Conservation (phyloP, 2,113 vertebrate genomes). For the Labrus mixtus region DNA sequence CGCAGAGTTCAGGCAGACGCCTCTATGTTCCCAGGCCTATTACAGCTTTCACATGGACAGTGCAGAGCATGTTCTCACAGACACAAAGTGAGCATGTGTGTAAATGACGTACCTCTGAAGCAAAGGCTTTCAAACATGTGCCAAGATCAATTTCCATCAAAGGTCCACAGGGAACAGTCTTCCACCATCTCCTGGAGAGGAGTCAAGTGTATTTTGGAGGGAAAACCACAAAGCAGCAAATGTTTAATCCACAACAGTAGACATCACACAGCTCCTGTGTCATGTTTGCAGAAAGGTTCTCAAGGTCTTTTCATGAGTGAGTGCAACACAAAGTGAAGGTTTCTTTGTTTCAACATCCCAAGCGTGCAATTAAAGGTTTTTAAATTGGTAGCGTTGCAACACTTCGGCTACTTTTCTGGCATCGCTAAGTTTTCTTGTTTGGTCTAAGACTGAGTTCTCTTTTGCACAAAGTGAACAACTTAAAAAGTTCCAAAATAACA, state of each 20-base stretch:
- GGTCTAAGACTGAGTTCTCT: background rate
- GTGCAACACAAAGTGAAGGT: slow-evolving; percentile 33
- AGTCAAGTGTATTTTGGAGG: slow-evolving; percentile 74
- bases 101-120: slow-evolving; percentile 60
- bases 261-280: slow-evolving; percentile 54
- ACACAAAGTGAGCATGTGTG: slow-evolving; percentile 58
- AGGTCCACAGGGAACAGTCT: slow-evolving; percentile 59
- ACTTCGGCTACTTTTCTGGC: slow-evolving; percentile 53
- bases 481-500: slow-evolving; percentile 13
- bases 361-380: slow-evolving; percentile 43
- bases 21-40: slow-evolving; percentile 60
- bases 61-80: slow-evolving; percentile 64
- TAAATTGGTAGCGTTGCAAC: slow-evolving; percentile 25
- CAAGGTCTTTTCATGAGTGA: slow-evolving; percentile 31
- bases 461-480: slow-evolving; percentile 4
- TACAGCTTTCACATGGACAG: slow-evolving; percentile 40
- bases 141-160: slow-evolving; percentile 79
- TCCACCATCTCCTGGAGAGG: slow-evolving; percentile 69
- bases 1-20: slow-evolving; percentile 29
- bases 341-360: slow-evolving; percentile 52
- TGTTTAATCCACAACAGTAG: slow-evolving; percentile 63
- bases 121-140: slow-evolving; percentile 62
- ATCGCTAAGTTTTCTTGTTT: background rate
- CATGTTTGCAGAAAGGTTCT: slow-evolving; percentile 53
- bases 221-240: slow-evolving; percentile 55